Evolutionary conservation across 2,888 invertebrate species (phyloP), one percentile per base, ranked within the genome.

Genomic region (Cephus pygmeus): DNA sequence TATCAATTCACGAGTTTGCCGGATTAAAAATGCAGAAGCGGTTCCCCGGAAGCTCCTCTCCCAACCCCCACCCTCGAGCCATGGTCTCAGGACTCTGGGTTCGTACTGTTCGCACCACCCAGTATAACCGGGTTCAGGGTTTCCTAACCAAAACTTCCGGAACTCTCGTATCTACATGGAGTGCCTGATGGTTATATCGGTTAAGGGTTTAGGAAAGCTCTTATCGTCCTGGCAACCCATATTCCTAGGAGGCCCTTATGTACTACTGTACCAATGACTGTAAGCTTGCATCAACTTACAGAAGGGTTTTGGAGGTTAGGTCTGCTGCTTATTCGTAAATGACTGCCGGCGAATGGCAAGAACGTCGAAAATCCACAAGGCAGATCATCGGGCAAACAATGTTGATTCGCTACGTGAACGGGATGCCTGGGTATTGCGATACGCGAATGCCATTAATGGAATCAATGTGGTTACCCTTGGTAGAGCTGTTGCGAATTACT

Each of bases 1-100:
- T 79, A 81, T 81, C 73, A 80, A 84, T 83, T 83, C 80, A 83
- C 79, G 77, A 80, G 79, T 69, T 69, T 40, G 73, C 34, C 34
- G 35, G 73, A 79, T 82, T 79, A 82, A 81, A 82, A 78, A 80
- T 82, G 76, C 34, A 81, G n/a, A 79, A 34, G 73, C 75, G 77
- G 78, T 73, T 77, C 68, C 56, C 9, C 23, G 23, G 23, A 76
- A 31, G 71, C 31, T 30, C 3, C 3, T 75, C 40, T 11, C 73
- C 11, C 11, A 11, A 12, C 15, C 34, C 23, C 73, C 34, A 9
- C 3, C 34, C 35, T 34, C 56, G 23, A 9, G 56, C 23, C 3
- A 23, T 9, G 2, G 9, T 56, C 56, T 56, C 56, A 23, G 9
- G 23, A 56, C 23, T 56, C 56, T 56, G 56, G 23, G 15, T 23